Base-by-base conservation (phyloP, 1,140 invertebrate genomes). In the Paracyclopina nana region DNA sequence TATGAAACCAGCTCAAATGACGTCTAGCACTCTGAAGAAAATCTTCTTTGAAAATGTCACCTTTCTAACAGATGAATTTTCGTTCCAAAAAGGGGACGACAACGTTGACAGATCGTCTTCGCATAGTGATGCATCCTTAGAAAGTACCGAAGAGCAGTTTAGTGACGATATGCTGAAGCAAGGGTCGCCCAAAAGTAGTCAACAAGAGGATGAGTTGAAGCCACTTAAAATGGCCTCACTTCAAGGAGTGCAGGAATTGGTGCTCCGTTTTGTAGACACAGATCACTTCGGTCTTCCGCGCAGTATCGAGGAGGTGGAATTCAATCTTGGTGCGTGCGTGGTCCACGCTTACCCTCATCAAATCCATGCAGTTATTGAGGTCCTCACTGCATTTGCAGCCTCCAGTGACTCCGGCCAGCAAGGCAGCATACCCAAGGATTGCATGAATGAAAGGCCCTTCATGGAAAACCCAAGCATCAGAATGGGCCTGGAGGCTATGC, bases 301-400 rank as follows among this genome's bases (percentile, higher is more conserved):
- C 3, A 26, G 20, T 16, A 18, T 52, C 4, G 50, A 44, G 22
- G 50, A 42, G 18, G 9, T 52, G 11, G 38, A 52, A 4, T 9
- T 52, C 20, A 22, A 44, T 18, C 18, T 50, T n/a, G 50, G 50
- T 2, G 9, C 31, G 9, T 38, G 43, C 2, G n/a, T 20, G 25
- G 12, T 52, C 25, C 50, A 52, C 40, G n/a, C 43, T 14, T 52
- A 24, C 14, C 50, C 50, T 4, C 50, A 52, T 44, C 50, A 52
- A 27, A 24, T 52, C 30, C 34, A 50, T 44, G 14, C 29, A 40
- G 29, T 50, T 9, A 24, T 24, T n/a, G 30, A 50, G 28, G 40
- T 50, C 20, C 11, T 34, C 29, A 22, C 26, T 3, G 22, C 48
- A 2, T 28, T 48, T 16, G 20, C 34, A 4, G 25, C 14, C 25